These are phyloP conservation scores for Hecatera dysodea DNA, from an alignment of 2,888 invertebrate species.

Conservation along the genomic window DNA sequence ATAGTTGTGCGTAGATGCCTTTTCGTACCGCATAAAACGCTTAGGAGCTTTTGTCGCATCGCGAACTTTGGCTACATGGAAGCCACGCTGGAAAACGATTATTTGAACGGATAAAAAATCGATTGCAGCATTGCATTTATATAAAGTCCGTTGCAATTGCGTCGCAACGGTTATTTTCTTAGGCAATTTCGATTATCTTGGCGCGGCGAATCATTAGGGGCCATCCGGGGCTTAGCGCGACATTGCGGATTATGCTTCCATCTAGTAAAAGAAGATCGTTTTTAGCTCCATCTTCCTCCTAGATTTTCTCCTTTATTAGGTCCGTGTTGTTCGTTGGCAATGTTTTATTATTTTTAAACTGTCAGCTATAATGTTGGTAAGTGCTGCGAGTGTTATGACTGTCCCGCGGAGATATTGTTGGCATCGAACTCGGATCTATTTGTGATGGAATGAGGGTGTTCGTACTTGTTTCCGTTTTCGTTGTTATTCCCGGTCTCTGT, in stretches of 20 bases:
- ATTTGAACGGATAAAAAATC: conserved; percentile 53
- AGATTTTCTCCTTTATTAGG: conserved; percentile 58
- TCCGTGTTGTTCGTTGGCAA: conserved; percentile 33
- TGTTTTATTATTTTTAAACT: conserved; percentile 53
- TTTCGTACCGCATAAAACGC: conserved; percentile 40
- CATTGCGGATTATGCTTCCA: conserved; percentile 73
- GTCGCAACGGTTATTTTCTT: conserved; percentile 73
- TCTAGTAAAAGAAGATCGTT: conserved; percentile 66
- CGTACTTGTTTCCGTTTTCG: conserved; percentile 49
- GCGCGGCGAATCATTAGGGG: conserved; percentile 78
- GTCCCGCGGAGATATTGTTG: conserved; percentile 56
- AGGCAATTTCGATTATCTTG: conserved; percentile 74
- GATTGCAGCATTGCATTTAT: conserved; percentile 55
- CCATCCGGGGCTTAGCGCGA: conserved; percentile 69
- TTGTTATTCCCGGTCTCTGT: conserved; percentile 46
- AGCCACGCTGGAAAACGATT: conserved; percentile 44
- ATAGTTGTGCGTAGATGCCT: conserved; percentile 37
- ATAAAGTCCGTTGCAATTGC: conserved; percentile 64
- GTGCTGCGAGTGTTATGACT: conserved; percentile 43
- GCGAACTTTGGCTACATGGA: conserved; percentile 35
- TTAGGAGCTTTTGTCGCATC: conserved; percentile 42
- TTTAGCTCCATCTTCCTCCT: conserved; percentile 49
- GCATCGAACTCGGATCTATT: conserved; percentile 59
- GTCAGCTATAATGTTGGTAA: conserved; percentile 51
- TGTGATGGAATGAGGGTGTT: conserved; percentile 55